Evolutionary conservation across 2,113 vertebrate species (phyloP).

Genomic region (Vidua chalybeata): DNA sequence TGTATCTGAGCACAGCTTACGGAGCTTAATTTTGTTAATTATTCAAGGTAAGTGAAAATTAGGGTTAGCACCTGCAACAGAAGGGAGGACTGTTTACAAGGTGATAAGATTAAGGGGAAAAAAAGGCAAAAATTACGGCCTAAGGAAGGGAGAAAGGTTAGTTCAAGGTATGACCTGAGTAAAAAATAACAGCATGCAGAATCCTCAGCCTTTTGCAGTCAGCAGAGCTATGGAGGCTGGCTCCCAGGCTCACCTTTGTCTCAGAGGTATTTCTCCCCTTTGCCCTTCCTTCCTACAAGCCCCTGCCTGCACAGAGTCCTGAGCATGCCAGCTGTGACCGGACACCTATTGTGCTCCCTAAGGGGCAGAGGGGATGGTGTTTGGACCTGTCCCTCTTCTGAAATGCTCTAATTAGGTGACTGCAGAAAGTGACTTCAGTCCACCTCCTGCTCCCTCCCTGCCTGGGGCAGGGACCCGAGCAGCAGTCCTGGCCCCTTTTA

Average conservation of each 20-base stretch:
- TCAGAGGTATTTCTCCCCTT: background rate
- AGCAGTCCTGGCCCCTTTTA: background rate
- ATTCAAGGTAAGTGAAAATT: background rate
- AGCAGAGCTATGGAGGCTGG: background rate
- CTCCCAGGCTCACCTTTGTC: conserved; percentile 11
- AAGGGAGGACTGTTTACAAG: background rate
- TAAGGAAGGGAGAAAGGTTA: background rate
- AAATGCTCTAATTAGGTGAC: background rate
- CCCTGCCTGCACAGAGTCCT: background rate
- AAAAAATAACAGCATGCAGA: background rate
- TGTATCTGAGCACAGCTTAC: background rate
- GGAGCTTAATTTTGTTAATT: background rate
- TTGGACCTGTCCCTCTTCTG: background rate
- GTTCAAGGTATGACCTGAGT: background rate
- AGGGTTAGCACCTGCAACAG: background rate
- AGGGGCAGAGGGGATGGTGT: background rate
- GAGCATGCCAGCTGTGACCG: background rate
- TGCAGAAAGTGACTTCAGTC: background rate
- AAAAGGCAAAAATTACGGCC: background rate
- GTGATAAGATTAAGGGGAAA: background rate
- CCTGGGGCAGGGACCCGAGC: background rate
- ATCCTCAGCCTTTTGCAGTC: background rate
- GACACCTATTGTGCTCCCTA: background rate
- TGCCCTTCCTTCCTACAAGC: background rate
- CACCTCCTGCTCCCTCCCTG: background rate